A percentile compares a stretch with the other conserved stretches of the same genome.
Evolutionary conservation across 1,140 invertebrate species (phyloP).

Genomic region (Aphis craccivora): DNA sequence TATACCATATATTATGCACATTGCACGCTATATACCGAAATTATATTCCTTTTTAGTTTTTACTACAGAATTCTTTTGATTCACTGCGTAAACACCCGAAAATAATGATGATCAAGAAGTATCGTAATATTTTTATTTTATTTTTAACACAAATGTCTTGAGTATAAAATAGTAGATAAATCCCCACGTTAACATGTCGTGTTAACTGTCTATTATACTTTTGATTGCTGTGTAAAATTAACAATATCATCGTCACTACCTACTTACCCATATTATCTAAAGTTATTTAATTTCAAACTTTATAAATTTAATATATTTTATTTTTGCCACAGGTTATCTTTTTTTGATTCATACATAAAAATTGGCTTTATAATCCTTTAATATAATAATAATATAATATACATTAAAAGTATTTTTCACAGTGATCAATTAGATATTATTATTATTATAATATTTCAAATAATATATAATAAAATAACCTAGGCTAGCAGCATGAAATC

Average conservation of each 20-base stretch:
- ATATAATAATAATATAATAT: too few relatives aligned
- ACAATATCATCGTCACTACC: background rate
- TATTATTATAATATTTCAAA: background rate
- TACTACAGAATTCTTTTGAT: background rate
- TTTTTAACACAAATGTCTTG: constrained; percentile 1
- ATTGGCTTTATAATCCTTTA: background rate
- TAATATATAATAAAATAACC: background rate
- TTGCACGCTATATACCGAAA: background rate
- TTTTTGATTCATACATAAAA: background rate
- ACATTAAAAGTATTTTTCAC: background rate
- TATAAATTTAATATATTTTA: background rate
- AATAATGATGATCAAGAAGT: background rate
- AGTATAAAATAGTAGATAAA: background rate
- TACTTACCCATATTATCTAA: background rate
- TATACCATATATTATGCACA: background rate
- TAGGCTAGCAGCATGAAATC: background rate
- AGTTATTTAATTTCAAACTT: background rate
- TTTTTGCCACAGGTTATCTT: background rate
- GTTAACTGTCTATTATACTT: background rate
- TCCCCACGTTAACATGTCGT: background rate
- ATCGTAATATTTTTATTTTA: background rate
- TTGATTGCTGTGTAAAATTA: background rate
- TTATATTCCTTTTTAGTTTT: background rate
- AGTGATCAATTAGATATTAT: background rate
- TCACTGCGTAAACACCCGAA: background rate